Evolutionary conservation across 1,140 invertebrate species (phyloP), one percentile per base, ranked within the genome.

Genomic region (Aphidius gifuensis): DNA sequence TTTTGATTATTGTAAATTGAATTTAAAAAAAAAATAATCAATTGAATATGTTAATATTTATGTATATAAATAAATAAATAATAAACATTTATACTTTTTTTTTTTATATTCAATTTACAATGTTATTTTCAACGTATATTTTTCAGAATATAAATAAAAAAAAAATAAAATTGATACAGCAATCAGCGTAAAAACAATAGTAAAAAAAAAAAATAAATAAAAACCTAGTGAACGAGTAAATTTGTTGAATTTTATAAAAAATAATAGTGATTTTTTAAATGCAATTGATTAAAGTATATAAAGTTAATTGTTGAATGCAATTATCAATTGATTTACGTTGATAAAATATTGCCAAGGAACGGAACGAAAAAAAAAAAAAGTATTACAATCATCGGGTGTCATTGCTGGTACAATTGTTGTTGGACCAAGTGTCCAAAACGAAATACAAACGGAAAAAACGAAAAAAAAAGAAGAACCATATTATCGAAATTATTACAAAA

Each of bases 401-500:
- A 48, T 59, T 32, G 46, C 38, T 9, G 57, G 57, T 59, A 38
- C 48, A 48, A 49, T 46, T 16, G 39, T 11, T 42, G 46, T 49
- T 38, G 59, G 42, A 40, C 49, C 58, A 54, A 65, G 47, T 38
- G 43, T 9, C 7, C 45, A 32, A 32, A 59, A 45, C 42, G 32
- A 55, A 55, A 60, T 61, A 58, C 56, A 58, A 55, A 53, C 42
- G 3, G 51, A 45, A 38, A 23, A 53, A 51, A 39, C 55, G 64
- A 68, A 61, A 65, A 64, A 45, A 60, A 53, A 65, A 62, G 70
- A 60, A 67, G 66, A 69, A 69, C 61, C 66, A 66, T 51, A 49
- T 55, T 57, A 47, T 11, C 9, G 46, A 53, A 58, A 54, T 45
- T 69, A 73, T 71, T 68, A 71, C 64, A 57, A 68, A 65, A 70